Evolutionary conservation across 2,797 vertebrate species (phyloP).

Genomic region (Anabacerthia variegaticeps): DNA sequence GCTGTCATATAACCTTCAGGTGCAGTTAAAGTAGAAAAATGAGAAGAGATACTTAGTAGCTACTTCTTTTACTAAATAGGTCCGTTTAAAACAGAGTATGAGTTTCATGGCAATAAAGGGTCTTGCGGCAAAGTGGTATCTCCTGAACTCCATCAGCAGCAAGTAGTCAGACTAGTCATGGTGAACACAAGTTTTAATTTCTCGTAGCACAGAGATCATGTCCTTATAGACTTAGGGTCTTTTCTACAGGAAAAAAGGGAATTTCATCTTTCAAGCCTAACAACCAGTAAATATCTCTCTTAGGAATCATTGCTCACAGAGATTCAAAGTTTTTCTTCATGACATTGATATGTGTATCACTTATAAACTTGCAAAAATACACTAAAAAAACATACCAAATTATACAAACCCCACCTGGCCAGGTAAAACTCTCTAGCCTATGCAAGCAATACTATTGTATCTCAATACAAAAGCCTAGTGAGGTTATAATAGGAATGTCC

Average conservation of each 20-base stretch:
- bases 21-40: conserved; percentile 49
- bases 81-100: conserved; percentile 1
- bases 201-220: neutral
- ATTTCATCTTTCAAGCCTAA: neutral
- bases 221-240: neutral
- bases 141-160: neutral
- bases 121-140: neutral
- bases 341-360: neutral
- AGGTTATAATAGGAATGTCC: neutral
- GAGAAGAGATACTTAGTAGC: neutral
- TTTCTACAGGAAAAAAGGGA: neutral
- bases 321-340: neutral
- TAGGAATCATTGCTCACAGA: neutral
- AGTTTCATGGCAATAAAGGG: neutral
- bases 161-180: neutral
- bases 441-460: neutral
- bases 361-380: neutral
- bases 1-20: conserved; percentile 27
- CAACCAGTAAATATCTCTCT: neutral
- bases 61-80: conserved; percentile 6
- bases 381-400: neutral
- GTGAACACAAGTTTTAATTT: neutral
- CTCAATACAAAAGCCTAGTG: no score
- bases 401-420: neutral
- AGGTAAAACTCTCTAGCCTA: neutral